Conservation (phyloP, 2,797 vertebrate species). For the Agapornis canus region DNA sequence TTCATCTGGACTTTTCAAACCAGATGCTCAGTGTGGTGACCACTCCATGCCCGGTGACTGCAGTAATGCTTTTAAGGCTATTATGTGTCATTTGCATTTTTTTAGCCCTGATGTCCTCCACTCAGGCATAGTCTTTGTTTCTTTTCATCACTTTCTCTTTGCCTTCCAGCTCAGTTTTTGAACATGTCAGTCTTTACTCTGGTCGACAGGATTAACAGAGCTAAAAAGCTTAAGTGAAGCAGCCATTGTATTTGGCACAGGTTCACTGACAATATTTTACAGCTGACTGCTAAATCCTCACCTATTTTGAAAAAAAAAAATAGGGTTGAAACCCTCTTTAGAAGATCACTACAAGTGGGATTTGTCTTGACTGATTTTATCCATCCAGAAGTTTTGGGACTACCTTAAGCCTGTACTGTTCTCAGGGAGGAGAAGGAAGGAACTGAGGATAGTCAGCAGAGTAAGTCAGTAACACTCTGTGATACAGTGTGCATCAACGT, state of each 20-base stretch:
- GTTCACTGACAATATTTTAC: not conserved
- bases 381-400: not conserved
- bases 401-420: not conserved
- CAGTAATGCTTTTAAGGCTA: not conserved
- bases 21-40: not conserved
- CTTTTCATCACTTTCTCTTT: constrained; percentile 1
- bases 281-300: not conserved
- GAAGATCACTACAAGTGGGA: not conserved
- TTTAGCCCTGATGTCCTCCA: not conserved
- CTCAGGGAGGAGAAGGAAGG: not conserved
- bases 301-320: not conserved
- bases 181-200: not conserved
- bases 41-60: not conserved
- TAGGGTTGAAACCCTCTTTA: not conserved
- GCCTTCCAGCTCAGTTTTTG: constrained; percentile 1
- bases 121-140: not conserved
- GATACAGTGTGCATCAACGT: too few species aligned
- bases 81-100: not conserved
- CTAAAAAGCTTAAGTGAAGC: constrained; percentile 14
- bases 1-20: not conserved
- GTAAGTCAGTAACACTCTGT: not conserved
- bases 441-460: not conserved
- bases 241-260: not conserved
- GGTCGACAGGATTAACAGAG: constrained; percentile 12
- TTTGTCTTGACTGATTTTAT: not conserved